A percentile compares a stretch with the other conserved stretches of the same genome.
phyloP scores from a whole-genome alignment of 2,113 vertebrate genomes.

The Motacilla alba region DNA sequence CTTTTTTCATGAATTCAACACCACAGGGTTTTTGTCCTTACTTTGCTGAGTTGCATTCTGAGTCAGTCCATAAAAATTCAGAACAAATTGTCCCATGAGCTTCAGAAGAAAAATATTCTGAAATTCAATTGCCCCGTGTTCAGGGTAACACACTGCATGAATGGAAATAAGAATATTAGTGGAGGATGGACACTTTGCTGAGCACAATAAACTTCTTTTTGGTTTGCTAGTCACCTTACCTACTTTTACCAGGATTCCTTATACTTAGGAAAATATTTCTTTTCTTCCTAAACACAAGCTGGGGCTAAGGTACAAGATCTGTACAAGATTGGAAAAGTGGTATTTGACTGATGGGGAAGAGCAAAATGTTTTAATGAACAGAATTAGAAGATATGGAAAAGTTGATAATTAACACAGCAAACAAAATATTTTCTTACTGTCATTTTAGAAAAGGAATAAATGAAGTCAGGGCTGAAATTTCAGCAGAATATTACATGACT shows the following conservation, averaged over 20 bases:
- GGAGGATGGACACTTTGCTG: not conserved
- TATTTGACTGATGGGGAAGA: not conserved
- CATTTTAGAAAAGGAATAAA: not conserved
- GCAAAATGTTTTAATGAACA: not conserved
- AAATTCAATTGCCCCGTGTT: not conserved
- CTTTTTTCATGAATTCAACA: not conserved
- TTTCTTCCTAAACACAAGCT: not conserved
- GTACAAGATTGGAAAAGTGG: not conserved
- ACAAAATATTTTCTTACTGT: not conserved
- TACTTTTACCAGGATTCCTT: not conserved
- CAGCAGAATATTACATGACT: not conserved
- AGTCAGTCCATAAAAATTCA: not conserved
- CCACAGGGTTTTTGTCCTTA: not conserved
- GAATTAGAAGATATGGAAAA: not conserved
- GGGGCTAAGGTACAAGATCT: not conserved
- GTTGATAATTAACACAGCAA: not conserved
- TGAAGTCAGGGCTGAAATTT: not conserved
- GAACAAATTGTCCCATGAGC: not conserved
- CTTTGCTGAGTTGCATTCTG: not conserved
- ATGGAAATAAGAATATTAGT: not conserved
- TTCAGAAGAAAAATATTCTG: not conserved
- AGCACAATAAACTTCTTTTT: not conserved
- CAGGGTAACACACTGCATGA: not conserved
- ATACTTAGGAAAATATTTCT: not conserved
- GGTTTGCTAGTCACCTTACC: not conserved